Percentiles rank a stretch among this genome's conserved stretches.
phyloP scores from a whole-genome alignment of 2,888 invertebrate species.

The Barypeithes pellucidus region DNA sequence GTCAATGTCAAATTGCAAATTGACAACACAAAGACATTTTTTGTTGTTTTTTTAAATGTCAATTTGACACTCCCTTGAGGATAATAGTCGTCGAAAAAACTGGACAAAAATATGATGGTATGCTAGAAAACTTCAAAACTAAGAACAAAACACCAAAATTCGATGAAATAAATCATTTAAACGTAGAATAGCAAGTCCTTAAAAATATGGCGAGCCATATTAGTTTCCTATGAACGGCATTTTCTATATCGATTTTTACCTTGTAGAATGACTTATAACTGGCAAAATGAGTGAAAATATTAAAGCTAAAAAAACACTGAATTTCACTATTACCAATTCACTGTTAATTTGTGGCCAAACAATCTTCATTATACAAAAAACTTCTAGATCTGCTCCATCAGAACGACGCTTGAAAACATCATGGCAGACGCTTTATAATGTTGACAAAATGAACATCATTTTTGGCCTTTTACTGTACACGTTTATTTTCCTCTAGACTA shows the following conservation, averaged over 20 bases:
- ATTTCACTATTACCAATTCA: slow-evolving; percentile 66
- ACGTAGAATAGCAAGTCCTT: slow-evolving; percentile 43
- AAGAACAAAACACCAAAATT: slow-evolving; percentile 42
- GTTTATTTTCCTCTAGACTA: slow-evolving; percentile 5
- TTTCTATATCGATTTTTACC: slow-evolving; percentile 50
- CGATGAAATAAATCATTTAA: slow-evolving; percentile 14
- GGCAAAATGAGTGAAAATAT: slow-evolving; percentile 39
- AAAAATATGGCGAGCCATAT: slow-evolving; percentile 58
- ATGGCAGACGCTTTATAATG: slow-evolving; percentile 66
- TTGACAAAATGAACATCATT: slow-evolving; percentile 48
- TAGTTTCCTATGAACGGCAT: slow-evolving; percentile 32
- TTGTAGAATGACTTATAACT: slow-evolving; percentile 51
- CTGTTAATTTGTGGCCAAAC: slow-evolving; percentile 63
- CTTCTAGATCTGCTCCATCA: slow-evolving; percentile 62
- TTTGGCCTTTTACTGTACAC: not conserved
- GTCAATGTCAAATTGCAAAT: slow-evolving; percentile 63
- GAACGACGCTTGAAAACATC: slow-evolving; percentile 71
- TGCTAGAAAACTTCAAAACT: slow-evolving; percentile 13
- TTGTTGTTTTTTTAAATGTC: slow-evolving; percentile 55
- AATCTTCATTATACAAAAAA: slow-evolving; percentile 68
- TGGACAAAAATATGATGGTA: slow-evolving; percentile 30
- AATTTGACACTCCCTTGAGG: slow-evolving; percentile 61
- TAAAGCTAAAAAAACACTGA: slow-evolving; percentile 56
- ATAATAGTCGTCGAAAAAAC: slow-evolving; percentile 27
- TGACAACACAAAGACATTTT: slow-evolving; percentile 66